Base-by-base conservation (phyloP, 2,888 invertebrate species). In the Toxonevra muliebris region DNA sequence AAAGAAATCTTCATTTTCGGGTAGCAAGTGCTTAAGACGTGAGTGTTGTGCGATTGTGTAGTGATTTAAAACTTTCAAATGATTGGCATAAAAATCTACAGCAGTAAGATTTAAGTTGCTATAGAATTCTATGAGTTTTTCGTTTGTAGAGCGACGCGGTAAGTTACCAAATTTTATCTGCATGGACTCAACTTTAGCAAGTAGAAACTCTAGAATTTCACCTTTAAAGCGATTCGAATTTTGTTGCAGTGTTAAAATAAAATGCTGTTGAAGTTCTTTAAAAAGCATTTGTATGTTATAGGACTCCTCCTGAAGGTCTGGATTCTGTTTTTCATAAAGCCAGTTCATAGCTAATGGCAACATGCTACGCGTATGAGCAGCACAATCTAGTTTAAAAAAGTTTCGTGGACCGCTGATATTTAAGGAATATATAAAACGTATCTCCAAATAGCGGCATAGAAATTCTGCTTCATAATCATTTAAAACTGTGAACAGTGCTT, bases 311-410 rank as follows among this genome's bases (percentile, higher is more conserved):
- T 17, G 45, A 15, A 74, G 19, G 2, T 71, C 67, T 0, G 58
- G 20, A 58, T 71, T 65, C 8, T 71, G 60, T 1, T 67, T 63
- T 41, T 71, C 70, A 42, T 74, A 73, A 10, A 74, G 60, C 73
- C 74, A 76, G 17, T 70, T 69, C 73, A 74, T 76, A 60, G 75
- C 74, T n/a, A 67, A 58, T 2, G 75, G 73, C 69, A 76, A 61
- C 30, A 73, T 40, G 42, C 65, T 71, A 48, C 73, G 68, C 9
- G 63, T 59, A 13, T 63, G 66, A 0, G 67, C 43, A 15, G 71
- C 61, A 43, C 76, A 75, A 10, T 72, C 73, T 1, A 20, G 41
- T 9, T 67, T 58, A 1, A 48, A 10, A 15, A 75, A 74, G 41
- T 61, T 67, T 1, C 57, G 15, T 8, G 75, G 76, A 1, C 73